Base-by-base conservation (phyloP, 53 echinoderm and acorn worm genomes). In the Henricia sp. region DNA sequence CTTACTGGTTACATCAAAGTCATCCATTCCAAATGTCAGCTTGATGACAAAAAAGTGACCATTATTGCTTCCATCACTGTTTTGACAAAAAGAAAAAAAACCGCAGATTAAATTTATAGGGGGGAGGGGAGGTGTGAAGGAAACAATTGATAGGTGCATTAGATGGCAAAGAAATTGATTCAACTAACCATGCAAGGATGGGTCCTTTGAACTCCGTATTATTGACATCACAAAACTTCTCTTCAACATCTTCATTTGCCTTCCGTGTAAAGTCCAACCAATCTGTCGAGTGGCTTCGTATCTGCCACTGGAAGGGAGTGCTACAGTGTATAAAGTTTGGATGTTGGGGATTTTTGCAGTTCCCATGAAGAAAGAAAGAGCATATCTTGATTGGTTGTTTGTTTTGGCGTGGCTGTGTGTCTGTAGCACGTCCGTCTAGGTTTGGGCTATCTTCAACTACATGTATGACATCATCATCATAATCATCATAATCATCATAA, bases 281-380 rank as follows among this genome's bases (percentile, higher is more conserved):
- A 42, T 26, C 14, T 3, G 9, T 3, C 3, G 21, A 0, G 2
- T 3, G 17, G 28, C 9, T 27, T 37, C 12, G 28, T 30, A 68
- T 83, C 69, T 83, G 84, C 84, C 84, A 83, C 70, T 68, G 68
- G 69, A 34, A 83, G 0, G 84, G 84, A 27, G n/a, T 53, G 11
- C 23, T n/a, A 30, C 51, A 67, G 27, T 83, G 84, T 60, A 29
- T 10, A 21, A 38, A 13, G 13, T 16, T 17, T 10, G 2, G 23
- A 27, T 57, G 76, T 25, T 11, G 6, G 30, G 43, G 1, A 24
- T 8, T 28, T 14, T 27, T 26, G 43, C 76, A 76, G 9, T 1
- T 27, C 40, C 76, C 76, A 4, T 9, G 38, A 2, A 76, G 4
- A 6, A 40, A 76, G 76, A 57, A 56, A 26, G 19, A 16, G 60